Evolutionary conservation across 2,113 vertebrate genomes (phyloP).

Genomic region (Recurvirostra avosetta): DNA sequence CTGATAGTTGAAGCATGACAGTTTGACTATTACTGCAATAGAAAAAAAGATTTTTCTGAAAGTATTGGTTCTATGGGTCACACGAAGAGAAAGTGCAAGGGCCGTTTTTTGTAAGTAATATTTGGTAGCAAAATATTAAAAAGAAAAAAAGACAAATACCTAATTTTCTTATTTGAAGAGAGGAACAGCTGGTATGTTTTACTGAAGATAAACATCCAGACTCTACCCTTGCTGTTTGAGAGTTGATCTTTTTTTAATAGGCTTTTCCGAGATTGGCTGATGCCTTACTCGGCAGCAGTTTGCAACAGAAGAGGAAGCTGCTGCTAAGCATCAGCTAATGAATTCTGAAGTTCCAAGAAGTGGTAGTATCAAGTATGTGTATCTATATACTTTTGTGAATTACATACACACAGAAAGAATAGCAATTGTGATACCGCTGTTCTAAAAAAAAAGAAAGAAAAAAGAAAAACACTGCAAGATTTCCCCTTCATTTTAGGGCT

Average conservation of each 20-base stretch:
- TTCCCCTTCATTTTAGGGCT: neutral
- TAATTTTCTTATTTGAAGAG: constrained; percentile 4
- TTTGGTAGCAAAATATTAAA: neutral
- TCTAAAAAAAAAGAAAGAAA: neutral
- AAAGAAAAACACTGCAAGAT: neutral
- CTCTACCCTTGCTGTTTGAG: neutral
- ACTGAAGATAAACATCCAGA: constrained; percentile 10
- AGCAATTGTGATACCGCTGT: neutral
- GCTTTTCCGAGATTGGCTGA: neutral
- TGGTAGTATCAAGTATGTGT: neutral
- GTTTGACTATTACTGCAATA: neutral
- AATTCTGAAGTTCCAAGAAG: neutral
- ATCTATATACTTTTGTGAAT: neutral
- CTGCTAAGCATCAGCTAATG: neutral
- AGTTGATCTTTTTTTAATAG: constrained; percentile 7
- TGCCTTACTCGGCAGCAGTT: neutral
- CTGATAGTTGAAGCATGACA: neutral
- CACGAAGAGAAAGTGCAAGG: neutral
- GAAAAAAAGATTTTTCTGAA: neutral
- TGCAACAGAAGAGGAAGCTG: neutral
- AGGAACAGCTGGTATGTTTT: neutral
- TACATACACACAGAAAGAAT: neutral
- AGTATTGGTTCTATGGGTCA: neutral
- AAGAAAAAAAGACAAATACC: neutral
- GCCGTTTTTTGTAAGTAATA: neutral